Evolutionary conservation across 2,797 vertebrate genomes (phyloP), one percentile per base, ranked within the genome.

Genomic region (Syngnathus acus): DNA sequence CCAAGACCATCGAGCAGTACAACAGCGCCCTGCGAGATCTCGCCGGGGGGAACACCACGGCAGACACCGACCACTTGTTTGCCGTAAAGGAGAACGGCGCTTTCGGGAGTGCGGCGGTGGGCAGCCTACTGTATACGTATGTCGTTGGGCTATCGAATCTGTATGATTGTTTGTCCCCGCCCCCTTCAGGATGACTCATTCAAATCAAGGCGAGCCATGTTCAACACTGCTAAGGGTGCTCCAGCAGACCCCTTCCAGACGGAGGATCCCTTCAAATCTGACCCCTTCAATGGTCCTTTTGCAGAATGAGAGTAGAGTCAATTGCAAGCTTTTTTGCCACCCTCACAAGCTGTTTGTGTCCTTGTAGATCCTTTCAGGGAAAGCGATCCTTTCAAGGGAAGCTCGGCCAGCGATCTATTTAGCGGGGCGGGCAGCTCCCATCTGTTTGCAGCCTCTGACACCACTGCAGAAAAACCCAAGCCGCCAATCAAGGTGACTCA

Each of bases 261-360:
- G 0, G 95, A 98, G 72, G 96, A 99, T 87, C 95, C 95, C 71
- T 98, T 99, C 89, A 95, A 95, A 82, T 89, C 93, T 0, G 93
- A 96, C 79, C 93, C 90, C 0, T 95, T 97, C 78, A 93, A 92
- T 87, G 95, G 96, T 91, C 86, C 86, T 1, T 89, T 60, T 64
- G 9, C 26, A 58, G 16, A 75, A 55, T 21, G 11, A 66, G 9
- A 70, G 21, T 59, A 11, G 23, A 64, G 23, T 42, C 0, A 37
- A 45, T 14, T 6, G 45, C 16, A 17, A 9, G 3, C 40, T 21
- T 14, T 7, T 45, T 62, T 62, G 4, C 6, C 40, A 9, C 39
- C 43, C 47, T 45, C 48, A 37, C 8, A 32, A 21, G 26, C 47
- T 37, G 37, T 38, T 16, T 64, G n/a, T 74, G 32, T 71, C 21